These are phyloP conservation scores for Polydesmus complanatus DNA, from an alignment of 2,888 invertebrate species.

Conservation along the genomic window DNA sequence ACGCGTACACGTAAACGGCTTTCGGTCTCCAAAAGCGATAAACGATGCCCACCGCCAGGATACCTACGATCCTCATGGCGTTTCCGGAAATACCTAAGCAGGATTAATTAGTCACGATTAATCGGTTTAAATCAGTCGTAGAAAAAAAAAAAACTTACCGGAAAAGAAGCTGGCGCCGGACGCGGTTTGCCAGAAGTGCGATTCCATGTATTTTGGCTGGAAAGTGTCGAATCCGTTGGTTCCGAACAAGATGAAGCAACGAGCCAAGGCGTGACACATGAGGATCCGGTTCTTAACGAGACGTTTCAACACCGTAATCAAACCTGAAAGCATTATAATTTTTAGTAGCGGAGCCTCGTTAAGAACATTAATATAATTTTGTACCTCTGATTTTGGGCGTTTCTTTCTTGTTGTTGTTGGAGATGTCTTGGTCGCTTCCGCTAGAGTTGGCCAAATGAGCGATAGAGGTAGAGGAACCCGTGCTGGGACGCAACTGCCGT, in stretches of 20 bases:
- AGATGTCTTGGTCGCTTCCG: slow-evolving; percentile 12
- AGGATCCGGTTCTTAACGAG: slow-evolving; percentile 49
- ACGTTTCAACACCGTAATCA: slow-evolving; percentile 39
- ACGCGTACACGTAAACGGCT: slow-evolving; percentile 43
- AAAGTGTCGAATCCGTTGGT: slow-evolving; percentile 50
- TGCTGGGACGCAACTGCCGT: slow-evolving; percentile 33
- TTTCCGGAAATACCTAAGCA: slow-evolving; percentile 9
- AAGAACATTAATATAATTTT: neutral
- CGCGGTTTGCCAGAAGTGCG: slow-evolving; percentile 52
- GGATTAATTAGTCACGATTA: neutral
- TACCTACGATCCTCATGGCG: slow-evolving; percentile 11
- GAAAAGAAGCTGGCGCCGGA: slow-evolving; percentile 51
- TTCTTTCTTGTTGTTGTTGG: slow-evolving; percentile 10
- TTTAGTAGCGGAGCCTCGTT: no score
- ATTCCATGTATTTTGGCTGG: slow-evolving; percentile 58
- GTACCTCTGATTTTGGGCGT: slow-evolving; percentile 11
- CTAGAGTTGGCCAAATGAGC: slow-evolving; percentile 13
- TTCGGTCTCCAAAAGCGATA: slow-evolving; percentile 47
- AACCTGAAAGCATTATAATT: slow-evolving; percentile 8
- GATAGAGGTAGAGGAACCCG: slow-evolving; percentile 30
- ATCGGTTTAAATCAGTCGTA: no score
- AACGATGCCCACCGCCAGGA: slow-evolving; percentile 34
- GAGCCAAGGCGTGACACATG: slow-evolving; percentile 49
- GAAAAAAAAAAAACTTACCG: slow-evolving; percentile 35
- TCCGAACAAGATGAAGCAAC: slow-evolving; percentile 46